Evolutionary conservation across 2,797 vertebrate species (phyloP), one percentile per base, ranked within the genome.

Genomic region (Erethizon dorsatum): DNA sequence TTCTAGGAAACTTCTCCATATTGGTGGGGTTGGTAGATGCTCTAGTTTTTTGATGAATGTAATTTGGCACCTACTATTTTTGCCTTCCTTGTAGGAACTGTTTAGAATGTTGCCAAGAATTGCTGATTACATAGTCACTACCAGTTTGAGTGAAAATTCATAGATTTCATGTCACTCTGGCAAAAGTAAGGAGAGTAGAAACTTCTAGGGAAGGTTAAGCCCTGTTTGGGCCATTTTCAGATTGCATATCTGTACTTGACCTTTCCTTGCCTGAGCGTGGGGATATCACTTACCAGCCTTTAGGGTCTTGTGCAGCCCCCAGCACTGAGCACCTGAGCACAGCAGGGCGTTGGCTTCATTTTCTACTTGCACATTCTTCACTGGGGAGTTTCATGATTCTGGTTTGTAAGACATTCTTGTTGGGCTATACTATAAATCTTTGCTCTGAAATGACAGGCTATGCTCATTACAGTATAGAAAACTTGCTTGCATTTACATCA

Each of bases 11-110:
- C 11, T 86, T 50, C 31, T 90, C 54, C 52, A 6, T 59, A 37
- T 47, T 63, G 7, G 26, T 86, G 12, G 9, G 6, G 5, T 92
- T 41, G 17, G 31, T 33, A 82, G 82, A 54, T 33, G 54, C 13
- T 86, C 33, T 31, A n/a, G 65, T 63, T 87, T 94, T 41, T 90
- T 95, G 57, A 90, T 94, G 77, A n/a, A 17, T 94, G 94, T 93
- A 82, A 71, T 83, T 92, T 77, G 78, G 24, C 13, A 50, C 20
- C 45, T 88, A 47, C 31, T 85, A 11, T 28, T 86, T 75, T 89
- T 31, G 33, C 17, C 61, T 2, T 93, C 45, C 65, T 67, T 47
- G 41, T 67, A 78, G 52, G 26, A 80, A n/a, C 61, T 89, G 7
- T 96, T 90, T 78, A 93, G 52, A 93, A 61, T 67, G 7, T 93